phyloP scores from a whole-genome alignment of 2,797 vertebrate species.

The Thamnophis elegans region DNA sequence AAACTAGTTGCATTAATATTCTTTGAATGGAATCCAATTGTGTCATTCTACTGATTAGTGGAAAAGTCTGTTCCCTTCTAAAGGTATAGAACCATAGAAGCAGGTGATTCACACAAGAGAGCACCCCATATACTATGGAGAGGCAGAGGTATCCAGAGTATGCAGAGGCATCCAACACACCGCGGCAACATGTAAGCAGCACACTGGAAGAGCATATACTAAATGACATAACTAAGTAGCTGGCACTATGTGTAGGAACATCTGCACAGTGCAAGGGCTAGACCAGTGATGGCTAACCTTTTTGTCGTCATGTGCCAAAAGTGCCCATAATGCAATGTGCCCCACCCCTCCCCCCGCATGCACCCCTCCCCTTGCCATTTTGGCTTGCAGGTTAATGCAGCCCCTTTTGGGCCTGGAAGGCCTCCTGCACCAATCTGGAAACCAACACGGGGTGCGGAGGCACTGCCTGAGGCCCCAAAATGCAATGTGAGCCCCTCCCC shows the following conservation, averaged over 20 bases:
- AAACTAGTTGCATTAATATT: neutral
- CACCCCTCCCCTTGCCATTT: too few relatives aligned
- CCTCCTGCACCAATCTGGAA: too few relatives aligned
- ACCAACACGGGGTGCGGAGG: too few relatives aligned
- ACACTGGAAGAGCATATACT: neutral
- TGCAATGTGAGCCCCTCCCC: too few relatives aligned
- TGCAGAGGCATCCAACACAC: neutral
- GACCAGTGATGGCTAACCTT: neutral
- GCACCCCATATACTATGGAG: neutral
- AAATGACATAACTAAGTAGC: neutral
- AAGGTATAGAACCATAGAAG: neutral
- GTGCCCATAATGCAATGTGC: too few relatives aligned
- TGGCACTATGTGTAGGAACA: neutral
- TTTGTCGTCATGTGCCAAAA: too few relatives aligned
- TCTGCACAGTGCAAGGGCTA: neutral
- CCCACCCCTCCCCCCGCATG: too few relatives aligned
- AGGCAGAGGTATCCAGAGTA: too few relatives aligned
- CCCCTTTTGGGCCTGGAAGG: too few relatives aligned
- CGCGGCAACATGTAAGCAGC: neutral
- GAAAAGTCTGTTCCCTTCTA: neutral
- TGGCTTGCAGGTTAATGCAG: too few relatives aligned
- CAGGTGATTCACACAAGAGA: neutral
- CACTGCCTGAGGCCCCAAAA: too few relatives aligned
- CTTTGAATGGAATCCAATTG: neutral
- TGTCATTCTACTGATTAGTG: neutral